A percentile compares a stretch with the other conserved stretches of the same genome.
Evolutionary conservation across 2,888 invertebrate genomes (phyloP).

Genomic region (Cephus pulcher): DNA sequence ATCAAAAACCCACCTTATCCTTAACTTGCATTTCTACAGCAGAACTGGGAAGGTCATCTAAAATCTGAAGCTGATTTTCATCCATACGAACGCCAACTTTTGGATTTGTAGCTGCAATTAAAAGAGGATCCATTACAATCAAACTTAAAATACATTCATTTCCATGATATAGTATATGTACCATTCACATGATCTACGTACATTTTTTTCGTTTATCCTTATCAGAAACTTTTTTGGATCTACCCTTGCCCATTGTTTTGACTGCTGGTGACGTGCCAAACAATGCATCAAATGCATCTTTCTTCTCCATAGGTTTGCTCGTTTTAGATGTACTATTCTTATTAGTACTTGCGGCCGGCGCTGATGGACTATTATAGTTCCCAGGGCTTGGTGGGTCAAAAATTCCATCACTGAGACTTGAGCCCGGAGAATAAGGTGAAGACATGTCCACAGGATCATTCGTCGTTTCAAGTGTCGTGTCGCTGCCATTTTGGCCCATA

Average conservation of each 20-base stretch:
- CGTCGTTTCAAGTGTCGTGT: conserved; percentile 49
- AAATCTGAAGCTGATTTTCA: conserved; percentile 83
- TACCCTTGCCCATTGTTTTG: conserved; percentile 43
- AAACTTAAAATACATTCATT: background rate
- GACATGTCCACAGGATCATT: conserved; percentile 78
- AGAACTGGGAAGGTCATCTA: conserved; percentile 91
- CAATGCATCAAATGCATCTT: conserved; percentile 74
- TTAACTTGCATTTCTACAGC: conserved; percentile 95
- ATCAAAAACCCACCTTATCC: conserved; percentile 80
- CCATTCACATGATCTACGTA: conserved; percentile 37
- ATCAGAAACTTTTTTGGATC: conserved; percentile 62
- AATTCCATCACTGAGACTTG: conserved; percentile 88
- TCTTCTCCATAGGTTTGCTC: conserved; percentile 55
- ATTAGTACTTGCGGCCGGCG: conserved; percentile 24
- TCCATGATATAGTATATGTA: background rate
- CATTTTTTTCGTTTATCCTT: conserved; percentile 69
- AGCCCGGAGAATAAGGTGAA: conserved; percentile 90
- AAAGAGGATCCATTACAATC: conserved; percentile 9
- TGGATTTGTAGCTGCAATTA: conserved; percentile 69
- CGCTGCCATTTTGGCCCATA: conserved; percentile 64
- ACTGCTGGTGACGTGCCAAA: conserved; percentile 70
- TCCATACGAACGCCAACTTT: conserved; percentile 81
- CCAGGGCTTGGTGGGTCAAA: conserved; percentile 79
- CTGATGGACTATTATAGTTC: conserved; percentile 50
- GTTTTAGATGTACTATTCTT: conserved; percentile 46